Percentiles rank a stretch among this genome's conserved stretches.
phyloP scores from a whole-genome alignment of 2,797 vertebrate genomes.

The Stomatorhinus walkeri region DNA sequence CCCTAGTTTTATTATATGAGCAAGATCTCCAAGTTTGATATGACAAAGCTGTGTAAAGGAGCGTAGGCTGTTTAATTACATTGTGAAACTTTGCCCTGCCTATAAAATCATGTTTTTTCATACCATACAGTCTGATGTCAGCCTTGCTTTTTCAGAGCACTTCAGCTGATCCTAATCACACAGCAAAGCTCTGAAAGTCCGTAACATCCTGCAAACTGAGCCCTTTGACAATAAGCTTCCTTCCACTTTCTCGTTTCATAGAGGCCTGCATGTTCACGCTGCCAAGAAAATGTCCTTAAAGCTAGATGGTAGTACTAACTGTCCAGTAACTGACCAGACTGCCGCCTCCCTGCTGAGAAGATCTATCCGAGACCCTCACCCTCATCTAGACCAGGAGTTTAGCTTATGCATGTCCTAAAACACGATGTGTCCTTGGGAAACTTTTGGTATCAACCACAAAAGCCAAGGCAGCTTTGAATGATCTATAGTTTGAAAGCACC shows the following conservation, averaged over 20 bases:
- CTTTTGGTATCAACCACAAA: background rate
- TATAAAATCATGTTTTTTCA: slow-evolving; percentile 2
- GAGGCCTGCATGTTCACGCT: background rate
- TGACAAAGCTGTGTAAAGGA: background rate
- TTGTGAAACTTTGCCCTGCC: slow-evolving; percentile 16
- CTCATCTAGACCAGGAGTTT: background rate
- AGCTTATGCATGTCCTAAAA: background rate
- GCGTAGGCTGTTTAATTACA: slow-evolving; percentile 5
- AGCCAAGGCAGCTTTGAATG: background rate
- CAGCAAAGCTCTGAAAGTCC: background rate
- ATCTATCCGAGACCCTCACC: background rate
- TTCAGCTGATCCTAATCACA: background rate
- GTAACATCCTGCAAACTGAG: background rate
- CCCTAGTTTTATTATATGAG: background rate
- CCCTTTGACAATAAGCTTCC: background rate
- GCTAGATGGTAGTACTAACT: background rate
- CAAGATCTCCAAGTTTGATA: background rate
- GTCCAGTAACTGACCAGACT: background rate
- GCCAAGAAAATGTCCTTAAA: background rate
- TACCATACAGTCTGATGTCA: background rate
- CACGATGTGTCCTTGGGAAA: background rate
- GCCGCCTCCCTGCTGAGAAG: background rate
- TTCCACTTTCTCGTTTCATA: background rate
- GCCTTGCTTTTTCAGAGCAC: slow-evolving; percentile 1
- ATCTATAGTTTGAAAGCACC: background rate